These are phyloP conservation scores for Aphodius granarius DNA, from an alignment of 2,888 invertebrate genomes.

Conservation along the genomic window DNA sequence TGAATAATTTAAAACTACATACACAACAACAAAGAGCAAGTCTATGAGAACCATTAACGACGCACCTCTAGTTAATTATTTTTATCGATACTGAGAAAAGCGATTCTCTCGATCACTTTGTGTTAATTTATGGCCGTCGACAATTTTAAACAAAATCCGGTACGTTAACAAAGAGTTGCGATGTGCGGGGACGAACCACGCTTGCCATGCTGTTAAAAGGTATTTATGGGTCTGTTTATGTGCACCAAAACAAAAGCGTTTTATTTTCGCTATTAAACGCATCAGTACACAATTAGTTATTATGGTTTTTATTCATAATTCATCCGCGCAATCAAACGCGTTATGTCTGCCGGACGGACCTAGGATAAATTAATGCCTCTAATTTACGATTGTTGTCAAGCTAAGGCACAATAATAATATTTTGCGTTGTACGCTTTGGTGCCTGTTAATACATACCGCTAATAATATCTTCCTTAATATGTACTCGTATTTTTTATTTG, in stretches of 20 bases:
- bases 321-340: constrained; percentile 4
- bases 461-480: background rate
- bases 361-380: constrained; percentile 1
- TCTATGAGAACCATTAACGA: background rate
- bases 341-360: background rate
- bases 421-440: background rate
- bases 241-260: background rate
- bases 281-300: constrained; percentile 1
- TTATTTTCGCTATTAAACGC: constrained; percentile 12
- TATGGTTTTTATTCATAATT: constrained; percentile 8
- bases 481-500: background rate
- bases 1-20: background rate
- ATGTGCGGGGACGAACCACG: background rate
- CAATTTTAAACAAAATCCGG: background rate
- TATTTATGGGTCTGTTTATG: background rate
- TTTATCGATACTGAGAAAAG: background rate
- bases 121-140: background rate
- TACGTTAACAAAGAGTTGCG: background rate
- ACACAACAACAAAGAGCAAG: background rate
- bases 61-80: background rate
- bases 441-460: background rate
- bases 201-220: background rate
- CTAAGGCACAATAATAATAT: background rate
- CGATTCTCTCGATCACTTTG: background rate
- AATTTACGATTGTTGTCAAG: constrained; percentile 6